Base-by-base conservation (phyloP, 2,797 vertebrate species). In the Etheostoma perlongum region DNA sequence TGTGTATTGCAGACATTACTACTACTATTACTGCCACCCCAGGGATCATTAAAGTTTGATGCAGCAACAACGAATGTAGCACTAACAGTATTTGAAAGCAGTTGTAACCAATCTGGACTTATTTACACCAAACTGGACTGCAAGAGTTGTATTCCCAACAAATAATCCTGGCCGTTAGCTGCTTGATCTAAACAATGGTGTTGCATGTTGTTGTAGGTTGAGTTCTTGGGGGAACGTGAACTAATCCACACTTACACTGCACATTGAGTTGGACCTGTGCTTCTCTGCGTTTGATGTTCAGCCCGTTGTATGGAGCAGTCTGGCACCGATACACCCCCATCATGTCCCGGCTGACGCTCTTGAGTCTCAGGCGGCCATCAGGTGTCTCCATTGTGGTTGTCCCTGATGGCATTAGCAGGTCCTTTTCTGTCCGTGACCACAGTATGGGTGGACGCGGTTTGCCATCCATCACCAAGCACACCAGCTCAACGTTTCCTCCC, bases 241-340 rank as follows among this genome's bases (percentile, higher is more conserved):
- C 12, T 19, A 19, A 79, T 67, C 10, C 12, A 66, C 25, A 98
- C 98, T 99, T 93, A 99, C 98, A 99, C 83, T 97, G 97, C 72
- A 99, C 97, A 2, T 95, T 97, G 80, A 99, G 97, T 72, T 98
- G 97, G 88, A 99, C 96, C 81, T 96, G 92, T 6, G 96, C 95
- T 85, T 98, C 96, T 4, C 98, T 94, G 16, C 97, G 93, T 65
- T 97, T 97, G 88, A 99, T 97, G 94, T 99, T 99, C 27, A 99
- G 97, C 59, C 98, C 98, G 1, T 99, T 99, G 92, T 98, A 99
- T 3, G 96, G 96, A 19, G 98, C 98, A 0, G 98, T 99, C 90
- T 98, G 98, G 89, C 98, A 99, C 64, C 97, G 97, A 87, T 99
- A 99, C 4, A 91, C 72, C 8, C 98, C 98, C 2, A 95, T 97